Conservation (phyloP, 2,797 vertebrate species). For the Sitta carolinensis region DNA sequence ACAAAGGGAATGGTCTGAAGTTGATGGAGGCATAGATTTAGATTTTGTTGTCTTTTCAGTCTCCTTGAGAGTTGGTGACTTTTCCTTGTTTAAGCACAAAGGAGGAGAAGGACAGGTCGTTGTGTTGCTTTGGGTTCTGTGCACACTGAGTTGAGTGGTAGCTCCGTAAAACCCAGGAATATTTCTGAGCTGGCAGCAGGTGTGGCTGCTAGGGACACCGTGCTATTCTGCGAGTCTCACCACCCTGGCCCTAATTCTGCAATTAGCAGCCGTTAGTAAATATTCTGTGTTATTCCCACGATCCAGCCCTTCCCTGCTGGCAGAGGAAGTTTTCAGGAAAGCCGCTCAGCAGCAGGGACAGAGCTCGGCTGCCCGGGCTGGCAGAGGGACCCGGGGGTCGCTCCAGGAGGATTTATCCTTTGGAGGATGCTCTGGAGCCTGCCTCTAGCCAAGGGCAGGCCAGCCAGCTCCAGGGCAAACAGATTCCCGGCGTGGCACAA, state of each 20-base stretch:
- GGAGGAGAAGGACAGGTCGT: neutral
- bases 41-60: neutral
- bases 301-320: neutral
- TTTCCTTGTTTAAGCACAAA: neutral
- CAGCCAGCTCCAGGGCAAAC: neutral
- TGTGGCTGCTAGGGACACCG: neutral
- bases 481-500: neutral
- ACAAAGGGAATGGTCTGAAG: neutral
- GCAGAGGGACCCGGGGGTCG: neutral
- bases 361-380: neutral
- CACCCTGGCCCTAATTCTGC: neutral
- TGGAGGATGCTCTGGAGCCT: neutral
- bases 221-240: neutral
- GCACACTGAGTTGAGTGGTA: neutral
- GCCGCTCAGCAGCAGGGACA: no score
- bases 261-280: neutral
- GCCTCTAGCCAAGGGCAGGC: neutral
- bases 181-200: neutral
- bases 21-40: neutral
- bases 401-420: neutral
- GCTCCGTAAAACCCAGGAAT: neutral
- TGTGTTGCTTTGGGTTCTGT: neutral
- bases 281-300: neutral
- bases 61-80: neutral
- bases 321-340: neutral